A percentile compares a stretch with the other conserved stretches of the same genome.
These are phyloP conservation scores for Ailurus styani DNA, from an alignment of 2,113 vertebrate genomes.

Conservation along the genomic window DNA sequence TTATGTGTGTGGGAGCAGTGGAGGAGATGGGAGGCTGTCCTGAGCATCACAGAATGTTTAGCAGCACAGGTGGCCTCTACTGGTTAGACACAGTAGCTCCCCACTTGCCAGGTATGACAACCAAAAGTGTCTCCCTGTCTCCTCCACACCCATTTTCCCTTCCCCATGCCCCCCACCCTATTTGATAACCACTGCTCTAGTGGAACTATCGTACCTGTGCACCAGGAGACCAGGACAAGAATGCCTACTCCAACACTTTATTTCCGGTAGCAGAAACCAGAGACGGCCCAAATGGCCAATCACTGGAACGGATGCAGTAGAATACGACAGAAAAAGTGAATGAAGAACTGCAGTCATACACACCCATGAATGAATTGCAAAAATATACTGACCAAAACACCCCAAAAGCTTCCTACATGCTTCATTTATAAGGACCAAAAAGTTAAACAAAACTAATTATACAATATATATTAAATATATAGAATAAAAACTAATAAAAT, in stretches of 20 bases:
- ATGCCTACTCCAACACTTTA: not conserved
- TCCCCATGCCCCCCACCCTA: not conserved
- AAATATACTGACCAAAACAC: not conserved
- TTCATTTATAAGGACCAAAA: not conserved
- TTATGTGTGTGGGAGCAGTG: rapidly evolving
- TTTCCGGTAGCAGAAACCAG: not conserved
- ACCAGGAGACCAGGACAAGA: not conserved
- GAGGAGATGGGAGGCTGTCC: not conserved
- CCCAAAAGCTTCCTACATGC: not conserved
- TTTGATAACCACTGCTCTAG: not conserved
- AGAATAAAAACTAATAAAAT: too few relatives aligned
- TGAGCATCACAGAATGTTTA: not conserved
- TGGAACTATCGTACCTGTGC: not conserved
- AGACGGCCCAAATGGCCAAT: not conserved
- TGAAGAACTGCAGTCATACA: not conserved
- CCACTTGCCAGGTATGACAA: not conserved
- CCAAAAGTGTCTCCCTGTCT: not conserved
- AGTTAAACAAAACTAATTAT: not conserved
- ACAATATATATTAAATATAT: too few relatives aligned
- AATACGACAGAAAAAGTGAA: not conserved
- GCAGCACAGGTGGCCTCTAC: not conserved
- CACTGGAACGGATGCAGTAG: too few relatives aligned
- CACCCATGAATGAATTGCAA: not conserved
- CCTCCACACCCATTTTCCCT: not conserved
- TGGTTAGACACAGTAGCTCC: not conserved